Conservation (phyloP, 2,797 vertebrate genomes). For the Pangasius macronema region DNA sequence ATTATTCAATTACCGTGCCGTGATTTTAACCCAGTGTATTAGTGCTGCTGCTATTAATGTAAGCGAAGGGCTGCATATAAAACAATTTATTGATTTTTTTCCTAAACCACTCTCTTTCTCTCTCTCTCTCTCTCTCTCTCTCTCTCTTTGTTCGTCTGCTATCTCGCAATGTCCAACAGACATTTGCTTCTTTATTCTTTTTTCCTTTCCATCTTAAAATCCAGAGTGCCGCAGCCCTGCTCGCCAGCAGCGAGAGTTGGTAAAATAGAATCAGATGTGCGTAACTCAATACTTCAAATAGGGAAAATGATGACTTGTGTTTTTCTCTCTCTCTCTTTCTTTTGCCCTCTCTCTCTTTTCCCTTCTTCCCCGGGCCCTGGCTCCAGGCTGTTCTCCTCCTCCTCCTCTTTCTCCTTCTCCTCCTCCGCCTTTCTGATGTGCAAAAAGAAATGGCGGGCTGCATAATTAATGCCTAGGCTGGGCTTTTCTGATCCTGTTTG, state of each 20-base stretch:
- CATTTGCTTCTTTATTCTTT: conserved; percentile 36
- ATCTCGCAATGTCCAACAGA: conserved; percentile 27
- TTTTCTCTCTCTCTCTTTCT: conserved; percentile 59
- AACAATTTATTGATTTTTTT: conserved; percentile 89
- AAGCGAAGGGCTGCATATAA: conserved; percentile 77
- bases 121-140: conserved; percentile 36
- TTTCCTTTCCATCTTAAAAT: conserved; percentile 55
- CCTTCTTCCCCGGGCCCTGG: conserved; percentile 52
- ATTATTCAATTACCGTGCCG: conserved; percentile 68
- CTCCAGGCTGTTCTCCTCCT: conserved; percentile 54
- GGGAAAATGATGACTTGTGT: conserved; percentile 87
- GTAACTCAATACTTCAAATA: conserved; percentile 93
- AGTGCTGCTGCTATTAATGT: conserved; percentile 70
- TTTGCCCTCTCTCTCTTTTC: conserved; percentile 24
- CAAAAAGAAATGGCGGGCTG: conserved; percentile 87
- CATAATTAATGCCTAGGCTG: conserved; percentile 84
- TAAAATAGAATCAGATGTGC: conserved; percentile 97
- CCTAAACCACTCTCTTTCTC: conserved; percentile 4
- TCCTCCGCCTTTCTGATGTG: conserved; percentile 76
- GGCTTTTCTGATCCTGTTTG: conserved; percentile 86
- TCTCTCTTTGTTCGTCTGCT: conserved; percentile 44
- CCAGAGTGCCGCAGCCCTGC: conserved; percentile 78
- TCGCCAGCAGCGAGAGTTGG: conserved; percentile 84
- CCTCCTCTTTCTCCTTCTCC: conserved; percentile 11
- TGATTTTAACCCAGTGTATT: conserved; percentile 72